phyloP scores from a whole-genome alignment of 2,797 vertebrate species.

The Spinibarbus caldwelli region DNA sequence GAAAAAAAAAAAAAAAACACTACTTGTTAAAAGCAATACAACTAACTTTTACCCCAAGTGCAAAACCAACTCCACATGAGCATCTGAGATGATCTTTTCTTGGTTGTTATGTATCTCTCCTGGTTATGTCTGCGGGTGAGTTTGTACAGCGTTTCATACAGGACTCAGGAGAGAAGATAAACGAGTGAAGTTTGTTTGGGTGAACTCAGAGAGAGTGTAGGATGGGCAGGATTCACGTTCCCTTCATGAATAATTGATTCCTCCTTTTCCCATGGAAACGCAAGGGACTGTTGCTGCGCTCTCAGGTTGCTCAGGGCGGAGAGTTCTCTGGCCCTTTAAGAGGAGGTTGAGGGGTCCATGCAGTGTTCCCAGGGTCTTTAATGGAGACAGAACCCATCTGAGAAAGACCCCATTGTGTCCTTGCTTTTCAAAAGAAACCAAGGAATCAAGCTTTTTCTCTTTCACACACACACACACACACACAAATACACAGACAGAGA shows the following conservation, averaged over 20 bases:
- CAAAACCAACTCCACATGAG: background rate
- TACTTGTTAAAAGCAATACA: background rate
- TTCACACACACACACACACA: conserved; percentile 62
- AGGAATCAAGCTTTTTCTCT: conserved; percentile 68
- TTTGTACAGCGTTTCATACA: conserved; percentile 47
- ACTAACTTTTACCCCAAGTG: background rate
- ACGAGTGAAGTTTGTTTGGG: conserved; percentile 17
- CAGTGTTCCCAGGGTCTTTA: conserved; percentile 82
- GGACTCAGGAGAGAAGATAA: background rate
- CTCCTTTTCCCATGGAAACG: conserved; percentile 55
- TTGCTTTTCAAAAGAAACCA: conserved; percentile 76
- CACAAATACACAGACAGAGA: conserved; percentile 62
- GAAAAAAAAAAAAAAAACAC: background rate
- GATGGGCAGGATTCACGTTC: conserved; percentile 9
- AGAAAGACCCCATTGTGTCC: conserved; percentile 84
- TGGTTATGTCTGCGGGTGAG: conserved; percentile 43
- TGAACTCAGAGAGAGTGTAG: background rate
- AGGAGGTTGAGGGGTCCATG: conserved; percentile 68
- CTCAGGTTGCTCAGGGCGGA: conserved; percentile 60
- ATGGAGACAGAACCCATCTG: conserved; percentile 76
- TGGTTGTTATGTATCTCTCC: conserved; percentile 37
- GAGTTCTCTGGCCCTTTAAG: conserved; percentile 77
- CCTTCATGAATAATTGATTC: conserved; percentile 59
- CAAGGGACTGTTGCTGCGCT: conserved; percentile 40
- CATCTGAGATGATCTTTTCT: background rate